phyloP scores from a whole-genome alignment of 1,140 invertebrate genomes.

The Schlechtendalia chinensis region DNA sequence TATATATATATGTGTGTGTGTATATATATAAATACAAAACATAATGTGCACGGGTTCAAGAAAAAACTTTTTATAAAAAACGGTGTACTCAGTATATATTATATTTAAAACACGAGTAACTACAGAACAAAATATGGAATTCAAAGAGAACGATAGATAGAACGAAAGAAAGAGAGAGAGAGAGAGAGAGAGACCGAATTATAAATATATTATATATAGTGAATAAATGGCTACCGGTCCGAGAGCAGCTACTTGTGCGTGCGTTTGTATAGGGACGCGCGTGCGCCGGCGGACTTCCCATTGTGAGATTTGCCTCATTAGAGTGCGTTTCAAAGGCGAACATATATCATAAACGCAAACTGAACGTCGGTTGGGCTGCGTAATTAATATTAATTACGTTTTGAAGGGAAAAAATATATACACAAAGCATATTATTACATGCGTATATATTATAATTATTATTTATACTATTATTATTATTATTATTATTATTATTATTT shows the following conservation, averaged over 20 bases:
- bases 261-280: not conserved
- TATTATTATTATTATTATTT: too few species aligned
- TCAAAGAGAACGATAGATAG: not conserved
- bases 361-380: not conserved
- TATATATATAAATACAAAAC: too few species aligned
- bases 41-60: too few species aligned
- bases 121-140: not conserved
- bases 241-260: not conserved
- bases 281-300: constrained; percentile 9
- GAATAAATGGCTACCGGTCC: constrained; percentile 39
- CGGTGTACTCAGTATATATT: not conserved
- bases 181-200: not conserved
- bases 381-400: constrained; percentile 27
- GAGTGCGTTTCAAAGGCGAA: constrained; percentile 28
- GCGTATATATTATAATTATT: not conserved
- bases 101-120: constrained; percentile 22
- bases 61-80: not conserved
- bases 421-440: not conserved
- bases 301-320: constrained; percentile 35
- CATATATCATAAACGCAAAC: constrained; percentile 32
- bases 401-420: not conserved
- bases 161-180: not conserved
- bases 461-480: constrained; percentile 1
- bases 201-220: not conserved
- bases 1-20: too few species aligned